Evolutionary conservation across 2,888 invertebrate species (phyloP), one percentile per base, ranked within the genome.

Genomic region (Tubulanus polymorphus): DNA sequence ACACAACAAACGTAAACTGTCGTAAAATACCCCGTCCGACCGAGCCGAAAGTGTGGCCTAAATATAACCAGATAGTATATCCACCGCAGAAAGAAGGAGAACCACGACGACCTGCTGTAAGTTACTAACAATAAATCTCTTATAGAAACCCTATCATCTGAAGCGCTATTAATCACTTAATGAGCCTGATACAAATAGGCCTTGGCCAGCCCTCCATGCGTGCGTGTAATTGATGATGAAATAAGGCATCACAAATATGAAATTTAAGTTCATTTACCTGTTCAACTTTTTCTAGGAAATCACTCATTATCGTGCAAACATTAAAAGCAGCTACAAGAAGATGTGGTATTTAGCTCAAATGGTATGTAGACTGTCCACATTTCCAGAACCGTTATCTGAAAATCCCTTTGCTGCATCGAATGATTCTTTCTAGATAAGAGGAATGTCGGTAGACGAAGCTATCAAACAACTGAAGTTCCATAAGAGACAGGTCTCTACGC

Each of bases 361-460:
- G 75, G 80, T 80, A 63, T 63, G 75, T 67, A 46, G 50, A 12
- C 2, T 29, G 10, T 26, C 12, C 3, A 10, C 5, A 12, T 10
- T 49, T 30, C 6, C 10, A 10, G 23, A n/a, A n/a, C n/a, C n/a
- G n/a, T n/a, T n/a, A n/a, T n/a, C n/a, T n/a, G n/a, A n/a, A n/a
- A n/a, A n/a, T n/a, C n/a, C n/a, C n/a, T n/a, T n/a, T n/a, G n/a
- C n/a, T n/a, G n/a, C n/a, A n/a, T n/a, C n/a, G n/a, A n/a, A n/a
- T n/a, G n/a, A n/a, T 48, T 28, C 37, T 35, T 81, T 84, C 64
- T 84, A 95, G 73, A 86, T 96, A 1, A 84, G 95, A 68, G 96
- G 96, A 15, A 88, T 95, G 89, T 83, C 88, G 18, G 88, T 95
- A 1, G 95, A 96, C 80, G 95, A 96, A 81, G 96, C 96, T 12